These are phyloP conservation scores for Nasonia longicornis DNA, from an alignment of 1,140 invertebrate genomes.

Conservation along the genomic window DNA sequence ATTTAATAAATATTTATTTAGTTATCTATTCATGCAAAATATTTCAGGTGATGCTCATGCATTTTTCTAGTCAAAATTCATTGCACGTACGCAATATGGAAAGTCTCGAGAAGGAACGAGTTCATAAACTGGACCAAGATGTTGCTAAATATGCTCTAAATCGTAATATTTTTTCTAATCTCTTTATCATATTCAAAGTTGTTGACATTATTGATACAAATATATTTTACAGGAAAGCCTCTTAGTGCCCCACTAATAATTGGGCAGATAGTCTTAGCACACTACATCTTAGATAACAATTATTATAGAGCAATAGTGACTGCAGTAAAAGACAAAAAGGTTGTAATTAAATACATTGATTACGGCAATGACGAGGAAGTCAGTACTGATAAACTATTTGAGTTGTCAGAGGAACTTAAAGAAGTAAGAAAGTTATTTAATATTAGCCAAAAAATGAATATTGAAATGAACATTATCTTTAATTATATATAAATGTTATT, in stretches of 20 bases:
- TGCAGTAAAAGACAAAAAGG: conserved; percentile 48
- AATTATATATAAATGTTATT: background rate
- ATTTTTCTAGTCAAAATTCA: conserved; percentile 43
- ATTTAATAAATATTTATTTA: background rate
- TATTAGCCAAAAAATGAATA: background rate
- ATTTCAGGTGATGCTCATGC: conserved; percentile 21
- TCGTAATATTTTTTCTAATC: conserved; percentile 46
- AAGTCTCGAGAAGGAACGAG: conserved; percentile 49
- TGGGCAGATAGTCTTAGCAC: conserved; percentile 59
- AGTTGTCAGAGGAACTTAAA: conserved; percentile 55
- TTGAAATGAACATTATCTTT: too few species aligned
- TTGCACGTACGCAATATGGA: conserved; percentile 55
- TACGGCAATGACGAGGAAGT: conserved; percentile 59
- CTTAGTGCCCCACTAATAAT: conserved; percentile 51
- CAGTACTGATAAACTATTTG: conserved; percentile 50
- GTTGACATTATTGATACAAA: conserved; percentile 11
- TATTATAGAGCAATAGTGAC: conserved; percentile 61
- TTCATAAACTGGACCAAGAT: conserved; percentile 53
- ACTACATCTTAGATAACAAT: conserved; percentile 56
- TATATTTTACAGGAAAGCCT: conserved; percentile 47
- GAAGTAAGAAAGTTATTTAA: conserved; percentile 41
- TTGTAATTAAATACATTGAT: conserved; percentile 58
- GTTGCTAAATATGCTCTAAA: conserved; percentile 54
- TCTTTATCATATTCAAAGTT: background rate
- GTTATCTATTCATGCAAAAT: conserved; percentile 4